Evolutionary conservation across 2,113 vertebrate genomes (phyloP).

Genomic region (Cynocephalus volans): DNA sequence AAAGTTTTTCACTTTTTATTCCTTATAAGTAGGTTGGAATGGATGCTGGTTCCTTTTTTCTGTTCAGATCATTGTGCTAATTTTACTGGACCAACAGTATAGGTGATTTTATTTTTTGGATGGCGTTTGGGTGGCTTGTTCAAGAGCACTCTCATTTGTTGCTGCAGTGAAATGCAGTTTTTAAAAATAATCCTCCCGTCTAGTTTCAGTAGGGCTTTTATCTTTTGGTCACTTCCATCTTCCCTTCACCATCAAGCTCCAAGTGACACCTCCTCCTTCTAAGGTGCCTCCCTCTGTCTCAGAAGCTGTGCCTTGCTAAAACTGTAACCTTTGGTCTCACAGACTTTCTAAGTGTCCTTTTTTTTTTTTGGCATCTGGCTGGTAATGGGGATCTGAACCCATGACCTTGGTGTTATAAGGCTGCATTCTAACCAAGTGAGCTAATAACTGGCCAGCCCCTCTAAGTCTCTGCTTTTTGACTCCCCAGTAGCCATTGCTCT

Average conservation of each 20-base stretch:
- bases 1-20: background rate
- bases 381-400: too few species aligned
- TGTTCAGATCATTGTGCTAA: background rate
- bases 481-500: background rate
- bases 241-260: background rate
- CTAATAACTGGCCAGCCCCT: background rate
- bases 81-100: constrained; percentile 19
- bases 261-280: background rate
- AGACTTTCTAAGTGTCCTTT: background rate
- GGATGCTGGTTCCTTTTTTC: background rate
- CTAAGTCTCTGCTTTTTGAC: background rate
- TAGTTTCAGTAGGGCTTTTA: background rate
- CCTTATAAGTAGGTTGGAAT: background rate
- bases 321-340: background rate
- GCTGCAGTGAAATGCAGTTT: background rate
- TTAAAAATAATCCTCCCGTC: background rate
- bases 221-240: background rate
- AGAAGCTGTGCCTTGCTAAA: background rate
- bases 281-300: background rate
- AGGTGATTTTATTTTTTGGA: background rate
- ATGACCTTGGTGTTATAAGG: too few species aligned
- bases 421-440: too few species aligned
- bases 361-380: too few species aligned
- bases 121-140: background rate
- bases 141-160: background rate